These are phyloP conservation scores for Seira musarum DNA, from an alignment of 2,888 invertebrate genomes.

Conservation along the genomic window DNA sequence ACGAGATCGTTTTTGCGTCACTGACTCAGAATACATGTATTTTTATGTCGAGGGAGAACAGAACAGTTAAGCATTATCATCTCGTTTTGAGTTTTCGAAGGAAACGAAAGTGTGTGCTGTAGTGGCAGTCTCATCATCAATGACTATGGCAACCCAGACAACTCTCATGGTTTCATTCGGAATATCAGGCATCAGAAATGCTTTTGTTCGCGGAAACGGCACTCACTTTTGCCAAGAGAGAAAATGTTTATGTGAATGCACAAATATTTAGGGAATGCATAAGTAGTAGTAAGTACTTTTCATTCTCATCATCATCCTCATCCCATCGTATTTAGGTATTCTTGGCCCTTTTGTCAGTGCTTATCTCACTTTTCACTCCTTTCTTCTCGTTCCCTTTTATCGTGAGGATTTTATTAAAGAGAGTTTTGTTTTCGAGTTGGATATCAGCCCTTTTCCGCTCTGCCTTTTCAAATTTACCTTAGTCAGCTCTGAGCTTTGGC, in stretches of 20 bases:
- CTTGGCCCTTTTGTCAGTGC: conserved; percentile 5
- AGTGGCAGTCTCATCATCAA: too few species aligned
- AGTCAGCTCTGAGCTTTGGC: neutral
- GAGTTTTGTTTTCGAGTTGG: neutral
- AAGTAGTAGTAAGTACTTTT: neutral
- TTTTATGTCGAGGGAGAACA: neutral
- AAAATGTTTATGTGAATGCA: neutral
- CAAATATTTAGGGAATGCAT: neutral
- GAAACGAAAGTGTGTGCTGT: too few species aligned
- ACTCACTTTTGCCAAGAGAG: neutral
- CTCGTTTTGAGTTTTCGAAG: neutral
- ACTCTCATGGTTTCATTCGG: too few species aligned
- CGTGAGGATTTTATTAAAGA: neutral
- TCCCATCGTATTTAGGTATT: neutral
- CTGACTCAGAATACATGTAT: neutral
- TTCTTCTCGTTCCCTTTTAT: neutral
- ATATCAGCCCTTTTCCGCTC: neutral
- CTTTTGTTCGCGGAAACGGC: too few species aligned
- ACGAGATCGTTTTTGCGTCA: neutral
- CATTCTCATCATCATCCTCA: neutral
- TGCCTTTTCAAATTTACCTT: conserved; percentile 4
- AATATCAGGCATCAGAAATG: too few species aligned
- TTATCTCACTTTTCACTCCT: conserved; percentile 7
- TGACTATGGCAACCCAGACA: too few species aligned
- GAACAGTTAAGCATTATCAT: neutral